Evolutionary conservation across 2,113 vertebrate genomes (phyloP), one percentile per base, ranked within the genome.

Genomic region (Pelecanoides urinatrix): DNA sequence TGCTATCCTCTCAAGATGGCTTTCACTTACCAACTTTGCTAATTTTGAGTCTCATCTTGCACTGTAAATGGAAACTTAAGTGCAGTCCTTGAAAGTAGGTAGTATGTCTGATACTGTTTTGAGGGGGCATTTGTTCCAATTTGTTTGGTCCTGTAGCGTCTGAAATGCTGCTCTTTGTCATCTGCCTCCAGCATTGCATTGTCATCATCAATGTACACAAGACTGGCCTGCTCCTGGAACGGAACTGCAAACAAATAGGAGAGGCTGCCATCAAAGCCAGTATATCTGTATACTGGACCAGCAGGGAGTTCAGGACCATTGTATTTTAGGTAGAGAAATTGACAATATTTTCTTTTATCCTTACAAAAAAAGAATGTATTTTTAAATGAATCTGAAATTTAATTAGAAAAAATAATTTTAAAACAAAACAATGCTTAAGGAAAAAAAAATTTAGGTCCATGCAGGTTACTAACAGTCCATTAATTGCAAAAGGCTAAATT

Each of bases 401-500:
- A 32, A 62, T 75, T 59, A 9, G 20, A 42, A 52, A 29, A 56
- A 42, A 30, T 1, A 25, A 65, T 16, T 53, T 44, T 9, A 70
- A 65, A 55, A 2, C 29, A 85, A 79, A 94, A 26, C 29, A 67
- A 34, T n/a, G 12, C 38, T 62, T 70, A 63, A 50, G 40, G 14
- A 78, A 76, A 61, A 34, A 71, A 59, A 76, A 32, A 3, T 42
- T 45, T 34, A 82, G 30, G 26, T 72, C 50, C 63, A 26, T 10
- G 6, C 23, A 88, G 47, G 45, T 18, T 80, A 52, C 81, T 62
- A 92, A 58, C 56, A 75, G 16, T 34, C 36, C 19, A 67, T 50
- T 47, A 77, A 42, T 45, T 68, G 73, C 67, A 93, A 93, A 68
- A 92, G 95, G 62, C 86, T 96, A 82, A 80, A 91, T 94, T 88